Evolutionary conservation across 2,888 invertebrate genomes (phyloP), one percentile per base, ranked within the genome.

Genomic region (Eristalis arbustorum): DNA sequence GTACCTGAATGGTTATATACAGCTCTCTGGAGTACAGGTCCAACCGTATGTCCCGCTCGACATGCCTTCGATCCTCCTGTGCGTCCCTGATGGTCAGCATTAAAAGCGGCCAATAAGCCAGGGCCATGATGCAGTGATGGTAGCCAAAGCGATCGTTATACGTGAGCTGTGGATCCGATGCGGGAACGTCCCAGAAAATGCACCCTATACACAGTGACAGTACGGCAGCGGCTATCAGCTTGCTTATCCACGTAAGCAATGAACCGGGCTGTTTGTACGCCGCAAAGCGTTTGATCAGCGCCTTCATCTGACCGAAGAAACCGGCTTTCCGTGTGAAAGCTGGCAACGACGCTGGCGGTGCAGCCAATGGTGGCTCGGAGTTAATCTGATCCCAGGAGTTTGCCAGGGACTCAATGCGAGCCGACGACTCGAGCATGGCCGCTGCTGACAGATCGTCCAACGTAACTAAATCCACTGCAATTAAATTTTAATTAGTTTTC

Each of bases 381-480:
- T 92, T 93, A 23, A 93, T 91, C 89, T 93, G 93, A 88, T 93
- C 92, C 93, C 93, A 93, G 75, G 97, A 95, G 89, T 97, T 97
- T 2, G 97, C 97, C 57, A 98, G 93, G 84, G 97, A 97, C 90
- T 98, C 97, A 89, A 98, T 98, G 89, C 98, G 95, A 84, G 98
- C 98, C 10, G 98, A 97, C 0, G 98, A 98, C 93, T 98, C 98
- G 75, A 98, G 92, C 96, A 98, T 96, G 28, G 98, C 98, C 90
- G 98, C 98, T 3, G 97, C 96, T 3, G 98, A 98, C 71, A 98
- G 93, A 91, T 98, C 98, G 91, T 98, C 98, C 89, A 98, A 92
- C 0, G 98, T 98, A 23, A 98, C 98, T 89, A 98, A 93, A 92
- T 98, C 98, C 93, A 98, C 98, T 98, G 92, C 1, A 94, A 93